Base-by-base conservation (phyloP, 2,797 vertebrate species). In the Ptychobarbus kaznakovi region DNA sequence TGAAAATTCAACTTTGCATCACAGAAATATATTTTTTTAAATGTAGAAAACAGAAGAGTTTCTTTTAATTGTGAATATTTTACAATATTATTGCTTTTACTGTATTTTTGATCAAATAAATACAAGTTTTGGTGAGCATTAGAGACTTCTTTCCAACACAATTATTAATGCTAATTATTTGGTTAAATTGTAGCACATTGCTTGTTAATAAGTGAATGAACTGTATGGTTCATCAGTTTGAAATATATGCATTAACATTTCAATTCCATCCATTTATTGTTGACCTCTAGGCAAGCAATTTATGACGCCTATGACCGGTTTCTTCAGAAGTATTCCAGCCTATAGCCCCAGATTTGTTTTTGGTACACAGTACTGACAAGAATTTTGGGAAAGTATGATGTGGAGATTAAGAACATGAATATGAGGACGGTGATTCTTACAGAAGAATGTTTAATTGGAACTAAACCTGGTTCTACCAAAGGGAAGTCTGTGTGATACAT, bases 231-330 rank as follows among this genome's bases (percentile, higher is more conserved):
- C 16, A 58, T 22, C 4, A 0, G 28, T 42, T 58, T 28, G 6
- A 12, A 46, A 49, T 46, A 5, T 20, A n/a, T 74, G 4, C 40
- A 49, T 63, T 63, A 63, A 35, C 40, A 42, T 56, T 38, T 73
- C 7, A 42, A 25, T 76, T 40, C 83, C 13, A 16, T 51, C 13
- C 58, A 25, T 72, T 72, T 69, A n/a, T 73, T 32, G 38, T 86
- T 83, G 22, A n/a, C 93, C 93, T 42, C 4, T 90, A 99, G 98
- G 90, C 95, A 93, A 92, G 97, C 98, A 13, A 99, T 99, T 92
- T 99, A 99, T 18, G 98, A 99, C 58, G 96, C 97, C 0, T 99
- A 97, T 91, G 94, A 97, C 91, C 96, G 96, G 84, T 99, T 97
- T 89, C 95, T 96, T 88, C 94, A 92, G 90, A 99, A 99, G 93